Evolutionary conservation across 92 coral and sea anemone genomes (phyloP), one percentile per base, ranked within the genome.

Genomic region (Parazoanthus swiftii): DNA sequence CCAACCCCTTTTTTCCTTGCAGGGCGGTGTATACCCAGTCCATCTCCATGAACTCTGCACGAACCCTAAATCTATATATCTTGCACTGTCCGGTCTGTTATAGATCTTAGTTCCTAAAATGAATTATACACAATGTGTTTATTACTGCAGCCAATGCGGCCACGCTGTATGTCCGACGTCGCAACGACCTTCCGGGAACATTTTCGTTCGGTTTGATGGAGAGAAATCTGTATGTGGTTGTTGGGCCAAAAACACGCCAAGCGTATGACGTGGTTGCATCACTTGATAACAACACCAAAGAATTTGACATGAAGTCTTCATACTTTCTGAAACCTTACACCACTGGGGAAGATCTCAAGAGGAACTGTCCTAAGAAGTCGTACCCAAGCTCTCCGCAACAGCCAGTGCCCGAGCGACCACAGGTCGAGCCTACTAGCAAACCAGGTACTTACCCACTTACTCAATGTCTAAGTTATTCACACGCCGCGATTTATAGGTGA

Each of bases 181-280:
- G 93, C 75, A 81, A 37, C 21, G 85, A 91, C 3, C 92, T 91
- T 4, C 89, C 65, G 44, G 98, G 91, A 38, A 93, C 98, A 1
- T 95, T 95, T 80, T 93, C 98, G 8, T 95, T 93, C 71, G 95
- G 91, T 5, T 89, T 94, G 38, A 90, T 95, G 75, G 93, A 95
- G 79, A 76, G 77, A 46, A 89, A 89, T 73, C 85, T 90, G 80
- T 95, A 87, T 81, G 44, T 93, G 9, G 74, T 89, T 0, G 88
- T 63, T 26, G 91, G 93, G 3, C 78, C 86, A 51, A 82, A 77
- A 50, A 88, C 39, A 23, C 88, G 92, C 36, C 67, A 72, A 35
- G 25, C 48, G 16, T 79, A 80, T 44, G 80, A 81, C 23, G 81
- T 90, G 8, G n/a, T 25, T n/a, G 92, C 94, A 1, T 85, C 92